Evolutionary conservation across 1,140 invertebrate genomes (phyloP).

Genomic region (Euwallacea fornicatus): DNA sequence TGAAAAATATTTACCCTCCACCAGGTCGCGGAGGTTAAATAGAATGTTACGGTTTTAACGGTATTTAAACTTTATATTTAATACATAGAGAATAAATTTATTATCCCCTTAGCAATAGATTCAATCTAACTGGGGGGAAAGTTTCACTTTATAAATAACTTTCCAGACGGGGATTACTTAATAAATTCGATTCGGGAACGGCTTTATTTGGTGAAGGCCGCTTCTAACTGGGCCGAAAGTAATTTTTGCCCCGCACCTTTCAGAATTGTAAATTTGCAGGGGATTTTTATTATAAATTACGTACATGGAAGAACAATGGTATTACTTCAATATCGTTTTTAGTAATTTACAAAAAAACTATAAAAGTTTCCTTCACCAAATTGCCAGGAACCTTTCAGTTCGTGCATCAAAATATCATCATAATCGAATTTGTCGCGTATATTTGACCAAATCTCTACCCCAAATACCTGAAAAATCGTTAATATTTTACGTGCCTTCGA

Average conservation of each 20-base stretch:
- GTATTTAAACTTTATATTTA: constrained; percentile 39
- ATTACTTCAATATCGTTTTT: too few relatives aligned
- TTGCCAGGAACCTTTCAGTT: too few relatives aligned
- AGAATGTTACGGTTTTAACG: constrained; percentile 22
- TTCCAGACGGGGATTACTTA: constrained; percentile 33
- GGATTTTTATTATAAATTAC: too few relatives aligned
- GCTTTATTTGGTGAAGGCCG: constrained; percentile 23
- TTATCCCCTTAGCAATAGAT: constrained; percentile 44
- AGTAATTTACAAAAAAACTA: too few relatives aligned
- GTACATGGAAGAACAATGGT: too few relatives aligned
- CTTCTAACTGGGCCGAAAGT: constrained; percentile 11
- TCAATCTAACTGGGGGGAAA: constrained; percentile 43
- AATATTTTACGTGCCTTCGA: constrained; percentile 31
- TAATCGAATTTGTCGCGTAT: too few relatives aligned
- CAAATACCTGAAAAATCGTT: constrained; percentile 23
- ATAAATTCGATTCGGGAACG: constrained; percentile 35
- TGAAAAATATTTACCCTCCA: constrained; percentile 19
- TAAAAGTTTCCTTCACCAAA: too few relatives aligned
- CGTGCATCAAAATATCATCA: too few relatives aligned
- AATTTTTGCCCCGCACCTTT: constrained; percentile 18
- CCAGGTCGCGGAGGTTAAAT: neutral
- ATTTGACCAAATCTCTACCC: neutral
- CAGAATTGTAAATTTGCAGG: constrained; percentile 19
- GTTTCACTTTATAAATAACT: constrained; percentile 43
- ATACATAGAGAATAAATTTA: constrained; percentile 43